These are phyloP conservation scores for Plagodis dolabraria DNA, from an alignment of 2,888 invertebrate genomes.

Conservation along the genomic window DNA sequence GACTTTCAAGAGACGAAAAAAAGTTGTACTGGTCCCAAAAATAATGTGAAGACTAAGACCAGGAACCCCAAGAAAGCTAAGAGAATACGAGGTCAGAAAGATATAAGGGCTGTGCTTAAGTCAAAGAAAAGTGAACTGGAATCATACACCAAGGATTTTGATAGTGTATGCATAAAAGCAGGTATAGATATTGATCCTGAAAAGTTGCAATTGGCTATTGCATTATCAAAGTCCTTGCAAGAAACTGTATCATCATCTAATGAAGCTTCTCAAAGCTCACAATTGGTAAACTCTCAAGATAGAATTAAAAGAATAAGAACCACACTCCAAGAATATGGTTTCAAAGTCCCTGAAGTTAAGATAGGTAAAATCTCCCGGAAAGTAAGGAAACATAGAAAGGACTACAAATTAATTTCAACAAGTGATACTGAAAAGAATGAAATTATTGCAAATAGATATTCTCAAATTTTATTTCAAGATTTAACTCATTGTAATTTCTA, in stretches of 20 bases:
- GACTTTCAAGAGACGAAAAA: constrained; percentile 70
- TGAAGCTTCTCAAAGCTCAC: constrained; percentile 22
- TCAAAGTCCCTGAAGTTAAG: constrained; percentile 72
- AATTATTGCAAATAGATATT: constrained; percentile 63
- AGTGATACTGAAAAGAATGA: constrained; percentile 61
- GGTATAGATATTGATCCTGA: constrained; percentile 86
- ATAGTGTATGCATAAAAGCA: constrained; percentile 68
- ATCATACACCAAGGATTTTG: constrained; percentile 70
- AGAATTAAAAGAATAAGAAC: constrained; percentile 70
- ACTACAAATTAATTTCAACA: constrained; percentile 60
- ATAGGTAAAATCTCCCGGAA: constrained; percentile 43
- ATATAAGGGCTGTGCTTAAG: constrained; percentile 68
- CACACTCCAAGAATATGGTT: constrained; percentile 87
- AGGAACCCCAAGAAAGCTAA: constrained; percentile 54
- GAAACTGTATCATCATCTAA: constrained; percentile 20
- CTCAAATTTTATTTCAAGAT: constrained; percentile 62
- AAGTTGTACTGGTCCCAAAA: constrained; percentile 56
- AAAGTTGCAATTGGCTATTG: constrained; percentile 88
- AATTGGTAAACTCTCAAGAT: constrained; percentile 53
- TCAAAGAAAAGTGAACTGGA: constrained; percentile 67
- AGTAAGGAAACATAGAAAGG: constrained; percentile 51
- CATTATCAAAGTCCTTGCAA: constrained; percentile 86
- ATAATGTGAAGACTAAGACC: constrained; percentile 37
- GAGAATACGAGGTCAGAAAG: constrained; percentile 65
- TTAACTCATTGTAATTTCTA: constrained; percentile 31